A percentile compares a stretch with the other conserved stretches of the same genome.
These are phyloP conservation scores for Antrozous pallidus DNA, from an alignment of 2,797 vertebrate species.

Conservation along the genomic window DNA sequence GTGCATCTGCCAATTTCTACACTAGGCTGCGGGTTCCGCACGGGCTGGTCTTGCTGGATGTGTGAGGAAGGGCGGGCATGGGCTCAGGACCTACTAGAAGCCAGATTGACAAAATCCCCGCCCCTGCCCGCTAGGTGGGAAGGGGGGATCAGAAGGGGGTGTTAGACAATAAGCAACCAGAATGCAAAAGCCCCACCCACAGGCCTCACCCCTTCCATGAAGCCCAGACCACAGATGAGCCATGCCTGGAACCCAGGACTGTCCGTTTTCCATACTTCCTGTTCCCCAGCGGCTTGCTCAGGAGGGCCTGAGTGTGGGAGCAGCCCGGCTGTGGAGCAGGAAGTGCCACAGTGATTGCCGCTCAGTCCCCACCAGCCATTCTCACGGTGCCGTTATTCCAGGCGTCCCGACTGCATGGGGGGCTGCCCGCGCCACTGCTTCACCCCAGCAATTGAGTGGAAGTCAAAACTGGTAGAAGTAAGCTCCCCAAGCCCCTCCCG, in stretches of 20 bases:
- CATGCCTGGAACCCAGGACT: neutral
- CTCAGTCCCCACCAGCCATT: neutral
- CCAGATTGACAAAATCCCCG: rapidly evolving
- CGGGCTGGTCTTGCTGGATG: neutral
- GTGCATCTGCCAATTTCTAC: neutral
- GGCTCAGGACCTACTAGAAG: neutral
- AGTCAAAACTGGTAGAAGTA: neutral
- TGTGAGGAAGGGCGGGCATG: neutral
- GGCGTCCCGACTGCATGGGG: rapidly evolving
- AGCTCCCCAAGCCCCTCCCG: no score
- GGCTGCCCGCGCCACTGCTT: neutral
- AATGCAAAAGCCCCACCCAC: neutral
- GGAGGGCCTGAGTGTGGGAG: neutral
- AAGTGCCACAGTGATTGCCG: rapidly evolving
- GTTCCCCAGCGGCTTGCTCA: neutral
- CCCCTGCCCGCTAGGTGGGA: neutral
- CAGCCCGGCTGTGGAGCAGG: no score
- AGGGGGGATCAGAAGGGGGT: neutral
- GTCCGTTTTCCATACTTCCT: neutral
- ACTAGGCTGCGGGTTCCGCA: no score
- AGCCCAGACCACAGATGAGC: neutral
- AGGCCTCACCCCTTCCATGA: no score
- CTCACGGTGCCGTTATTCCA: neutral
- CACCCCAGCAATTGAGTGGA: neutral
- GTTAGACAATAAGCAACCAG: neutral